Base-by-base conservation (phyloP, 2,888 invertebrate species). In the Crepidodera aurea region DNA sequence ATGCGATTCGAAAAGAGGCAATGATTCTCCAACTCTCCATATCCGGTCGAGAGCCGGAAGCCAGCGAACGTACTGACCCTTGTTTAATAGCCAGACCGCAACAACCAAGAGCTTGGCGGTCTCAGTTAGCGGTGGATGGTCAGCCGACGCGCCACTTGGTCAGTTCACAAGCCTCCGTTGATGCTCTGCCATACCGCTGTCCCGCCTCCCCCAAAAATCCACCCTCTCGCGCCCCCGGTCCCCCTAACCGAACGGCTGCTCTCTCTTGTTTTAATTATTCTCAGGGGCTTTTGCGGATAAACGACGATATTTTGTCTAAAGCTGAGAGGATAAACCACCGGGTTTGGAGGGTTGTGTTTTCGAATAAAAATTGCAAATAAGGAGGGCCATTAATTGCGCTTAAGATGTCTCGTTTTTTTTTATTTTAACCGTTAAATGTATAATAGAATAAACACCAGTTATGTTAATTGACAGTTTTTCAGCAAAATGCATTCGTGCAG, bases 71-170 rank as follows among this genome's bases (percentile, higher is more conserved):
- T 18, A 51, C 39, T 66, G 64, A 69, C 73, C 74, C 74, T 75
- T 75, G 73, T 75, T 75, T 75, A 75, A 75, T 75, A 72, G 75
- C 70, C 69, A 68, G 68, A 71, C 76, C 76, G 68, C 76, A 72
- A 69, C 69, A 73, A 71, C 71, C 69, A 68, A 68, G 65, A 65
- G 69, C 70, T 51, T 48, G 68, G 69, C 65, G 75, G 75, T 74
- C 71, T 73, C 73, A 71, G 72, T 75, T 74, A 73, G 75, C 69
- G 72, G 73, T 69, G 64, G 67, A 48, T 60, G 71, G 72, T 70
- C 71, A 68, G 68, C 71, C 71, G 48, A 65, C 61, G 70, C 70
- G 69, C 71, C 71, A 71, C 67, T 72, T 71, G 72, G 72, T 69
- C 72, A 70, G 67, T 72, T 66, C 57, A 65, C 65, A 63, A 65